Base-by-base conservation (phyloP, 1,140 invertebrate species). In the Philaenus spumarius region DNA sequence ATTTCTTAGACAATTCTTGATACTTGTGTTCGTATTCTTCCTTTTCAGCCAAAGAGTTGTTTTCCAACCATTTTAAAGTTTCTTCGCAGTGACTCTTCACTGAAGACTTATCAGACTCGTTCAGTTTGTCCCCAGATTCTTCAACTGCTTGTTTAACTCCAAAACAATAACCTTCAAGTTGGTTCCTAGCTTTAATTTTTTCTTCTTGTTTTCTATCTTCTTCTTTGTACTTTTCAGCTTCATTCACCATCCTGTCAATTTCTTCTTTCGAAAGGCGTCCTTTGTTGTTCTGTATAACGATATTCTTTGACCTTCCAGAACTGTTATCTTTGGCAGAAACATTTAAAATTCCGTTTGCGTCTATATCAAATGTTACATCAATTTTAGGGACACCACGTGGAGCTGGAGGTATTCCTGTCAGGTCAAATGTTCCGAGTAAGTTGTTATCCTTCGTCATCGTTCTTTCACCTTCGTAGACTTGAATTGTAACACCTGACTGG, bases 251-350 rank as follows among this genome's bases (percentile, higher is more conserved):
- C 40, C 90, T 80, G 71, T 98, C 94, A 68, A 98, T 98, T 64
- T 98, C 95, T 68, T 97, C 93, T 76, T 97, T 97, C 68, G 85
- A 90, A 0, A 98, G 80, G 66, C 95, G 87, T 62, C 94, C 93
- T 75, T 97, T 97, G 77, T 97, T 95, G 71, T 97, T 98, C 67
- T 93, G 96, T 66, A 98, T 97, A 34, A 92, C 96, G 72, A 98
- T 97, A 75, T 97, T 96, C 77, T 96, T 97, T 68, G 93, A 89
- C 74, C 95, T 95, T 68, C 94, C 94, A 61, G 95, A 96, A 2
- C 85, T 93, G 74, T 87, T 92, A 74, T 95, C 92, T 22, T 87
- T 75, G 26, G 92, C 92, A 6, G 89, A 89, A 4, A 85, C 82
- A 53, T 81, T 82, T 37, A 89, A 71, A 30, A 89, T 85, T 20